These are phyloP conservation scores for Laticauda colubrina DNA, from an alignment of 2,113 vertebrate genomes.

Conservation along the genomic window DNA sequence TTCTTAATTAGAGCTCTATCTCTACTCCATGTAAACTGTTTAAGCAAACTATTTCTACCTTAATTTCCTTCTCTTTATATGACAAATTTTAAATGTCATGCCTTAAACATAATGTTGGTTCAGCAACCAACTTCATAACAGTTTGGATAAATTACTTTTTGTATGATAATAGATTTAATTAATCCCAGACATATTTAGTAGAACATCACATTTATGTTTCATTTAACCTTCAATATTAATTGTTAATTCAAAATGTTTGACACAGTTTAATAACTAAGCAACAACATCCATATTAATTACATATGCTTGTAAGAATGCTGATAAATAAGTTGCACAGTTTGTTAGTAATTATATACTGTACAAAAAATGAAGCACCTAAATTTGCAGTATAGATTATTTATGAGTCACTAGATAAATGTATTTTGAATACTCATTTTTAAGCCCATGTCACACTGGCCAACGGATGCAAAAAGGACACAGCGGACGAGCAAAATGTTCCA, in stretches of 20 bases:
- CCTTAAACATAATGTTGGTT: background rate
- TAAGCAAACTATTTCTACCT: background rate
- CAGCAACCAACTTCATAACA: background rate
- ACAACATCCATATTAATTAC: constrained; percentile 11
- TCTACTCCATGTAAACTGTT: background rate
- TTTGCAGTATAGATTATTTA: constrained; percentile 16
- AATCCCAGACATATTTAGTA: constrained; percentile 9
- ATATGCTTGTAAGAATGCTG: constrained; percentile 9
- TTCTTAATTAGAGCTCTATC: background rate
- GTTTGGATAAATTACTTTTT: background rate
- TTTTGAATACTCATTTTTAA: constrained; percentile 11
- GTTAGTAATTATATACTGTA: constrained; percentile 13
- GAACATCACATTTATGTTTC: background rate
- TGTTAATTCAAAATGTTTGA: constrained; percentile 14
- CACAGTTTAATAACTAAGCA: constrained; percentile 20
- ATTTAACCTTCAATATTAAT: constrained; percentile 7
- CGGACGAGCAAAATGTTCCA: too few relatives aligned
- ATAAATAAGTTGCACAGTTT: constrained; percentile 10
- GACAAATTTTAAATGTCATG: background rate
- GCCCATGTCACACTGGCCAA: too few relatives aligned
- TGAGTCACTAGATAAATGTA: constrained; percentile 1
- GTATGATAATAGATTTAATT: constrained; percentile 17
- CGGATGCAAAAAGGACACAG: too few relatives aligned
- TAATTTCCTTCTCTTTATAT: background rate
- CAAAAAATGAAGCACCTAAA: constrained; percentile 4